Conservation (phyloP, 2,888 invertebrate genomes). For the Drosophila limbata region DNA sequence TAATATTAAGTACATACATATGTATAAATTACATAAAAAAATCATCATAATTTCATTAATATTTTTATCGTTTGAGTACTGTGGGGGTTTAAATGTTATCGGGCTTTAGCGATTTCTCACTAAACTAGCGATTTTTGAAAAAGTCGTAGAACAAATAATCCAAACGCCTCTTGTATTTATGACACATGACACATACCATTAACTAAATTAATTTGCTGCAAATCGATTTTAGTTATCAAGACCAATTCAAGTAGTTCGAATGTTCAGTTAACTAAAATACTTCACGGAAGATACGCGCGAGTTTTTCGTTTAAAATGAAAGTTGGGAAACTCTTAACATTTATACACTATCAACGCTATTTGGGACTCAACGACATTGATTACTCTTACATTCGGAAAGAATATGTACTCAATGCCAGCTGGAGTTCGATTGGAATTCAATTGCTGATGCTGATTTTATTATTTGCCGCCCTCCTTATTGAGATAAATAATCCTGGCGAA, state of each 20-base stretch:
- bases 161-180: not conserved
- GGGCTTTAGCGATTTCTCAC: too few relatives aligned
- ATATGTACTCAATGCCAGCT: conserved; percentile 28
- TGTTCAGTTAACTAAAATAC: not conserved
- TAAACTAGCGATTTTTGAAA: too few relatives aligned
- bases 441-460: not conserved
- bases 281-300: not conserved
- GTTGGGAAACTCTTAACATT: conserved; percentile 13
- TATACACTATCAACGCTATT: conserved; percentile 39
- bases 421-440: conserved; percentile 8
- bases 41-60: too few relatives aligned
- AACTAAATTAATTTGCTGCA: not conserved
- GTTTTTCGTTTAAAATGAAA: conserved; percentile 1
- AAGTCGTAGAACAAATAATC: too few relatives aligned
- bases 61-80: too few relatives aligned
- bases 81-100: too few relatives aligned
- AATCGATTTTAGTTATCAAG: not conserved
- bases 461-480: not conserved
- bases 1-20: too few relatives aligned
- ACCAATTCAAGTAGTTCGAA: not conserved
- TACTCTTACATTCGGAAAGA: conserved; percentile 9
- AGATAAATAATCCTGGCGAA: rapidly evolving
- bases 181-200: not conserved
- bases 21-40: too few relatives aligned
- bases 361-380: conserved; percentile 38